Evolutionary conservation across 2,888 invertebrate species (phyloP), one percentile per base, ranked within the genome.

Genomic region (Acronicta psi): DNA sequence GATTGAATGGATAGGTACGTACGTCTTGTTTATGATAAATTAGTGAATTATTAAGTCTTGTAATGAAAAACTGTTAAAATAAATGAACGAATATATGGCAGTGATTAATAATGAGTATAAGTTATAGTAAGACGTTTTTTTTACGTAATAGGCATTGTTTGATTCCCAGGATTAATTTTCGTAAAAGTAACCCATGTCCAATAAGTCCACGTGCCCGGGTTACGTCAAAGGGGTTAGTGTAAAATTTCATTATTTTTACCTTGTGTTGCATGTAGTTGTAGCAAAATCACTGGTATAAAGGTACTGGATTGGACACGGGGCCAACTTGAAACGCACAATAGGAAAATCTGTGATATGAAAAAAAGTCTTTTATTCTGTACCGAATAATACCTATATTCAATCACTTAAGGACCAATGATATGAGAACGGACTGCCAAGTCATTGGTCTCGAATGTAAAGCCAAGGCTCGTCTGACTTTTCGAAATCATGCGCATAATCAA

Each of bases 1-100:
- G 8, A 25, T n/a, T n/a, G n/a, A n/a, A n/a, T 4, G 5, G 2
- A 20, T 20, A 5, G 5, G 2, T 29, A 3, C n/a, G 0, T 6
- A n/a, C 0, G 13, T n/a, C 16, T 36, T 34, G 9, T 23, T 20
- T 57, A 45, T 34, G 34, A 34, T 49, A 14, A 67, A 40, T 16
- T 18, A n/a, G 25, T 70, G 52, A 67, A 42, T 70, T 52, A 70
- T 31, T 41, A 36, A 34, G 46, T 31, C 46, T 54, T 38, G 16
- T 4, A 11, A 1, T 31, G 2, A 31, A n/a, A n/a, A n/a, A 31
- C 31, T 13, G 29, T 1, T 29, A 51, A 31, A 31, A 0, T 0
- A 31, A 31, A 13, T 13, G 31, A 2, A 31, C 2, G 25, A 9
- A 31, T 2, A 2, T 13, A 31, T 11, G 13, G 2, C 13, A 13